Evolutionary conservation across 2,113 vertebrate genomes (phyloP).

Genomic region (Spheniscus mendiculus): DNA sequence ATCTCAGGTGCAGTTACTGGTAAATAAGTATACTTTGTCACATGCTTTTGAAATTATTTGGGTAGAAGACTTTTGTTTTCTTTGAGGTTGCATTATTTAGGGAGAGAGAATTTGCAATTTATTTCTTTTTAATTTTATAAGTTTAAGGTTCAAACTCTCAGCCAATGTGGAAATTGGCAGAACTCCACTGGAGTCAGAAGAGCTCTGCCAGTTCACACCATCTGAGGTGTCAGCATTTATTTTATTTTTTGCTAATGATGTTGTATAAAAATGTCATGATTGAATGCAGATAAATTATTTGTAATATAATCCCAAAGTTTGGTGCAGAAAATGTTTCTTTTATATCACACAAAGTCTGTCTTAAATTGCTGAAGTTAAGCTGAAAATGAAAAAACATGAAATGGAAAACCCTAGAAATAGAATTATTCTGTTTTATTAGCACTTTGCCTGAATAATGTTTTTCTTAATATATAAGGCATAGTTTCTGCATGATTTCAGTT

Average conservation of each 20-base stretch:
- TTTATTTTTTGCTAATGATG: slow-evolving; percentile 24
- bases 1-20: background rate
- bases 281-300: slow-evolving; percentile 36
- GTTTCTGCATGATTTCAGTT: slow-evolving; percentile 58
- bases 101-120: background rate
- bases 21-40: background rate
- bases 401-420: slow-evolving; percentile 32
- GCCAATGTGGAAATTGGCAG: slow-evolving; percentile 11
- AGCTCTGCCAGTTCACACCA: background rate
- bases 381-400: slow-evolving; percentile 30
- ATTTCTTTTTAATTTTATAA: background rate
- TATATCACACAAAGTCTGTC: background rate
- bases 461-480: slow-evolving; percentile 53
- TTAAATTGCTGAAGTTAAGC: slow-evolving; percentile 36
- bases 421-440: slow-evolving; percentile 63
- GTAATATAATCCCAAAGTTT: background rate
- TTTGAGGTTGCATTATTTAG: background rate
- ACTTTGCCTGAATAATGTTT: slow-evolving; percentile 57
- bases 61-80: background rate
- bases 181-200: background rate
- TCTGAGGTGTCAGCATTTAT: slow-evolving; percentile 31
- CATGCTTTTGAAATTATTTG: background rate
- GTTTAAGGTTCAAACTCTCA: background rate
- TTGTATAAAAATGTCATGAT: background rate
- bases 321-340: background rate